Base-by-base conservation (phyloP, 2,888 invertebrate genomes). In the Caenorhabditis doughertyi region DNA sequence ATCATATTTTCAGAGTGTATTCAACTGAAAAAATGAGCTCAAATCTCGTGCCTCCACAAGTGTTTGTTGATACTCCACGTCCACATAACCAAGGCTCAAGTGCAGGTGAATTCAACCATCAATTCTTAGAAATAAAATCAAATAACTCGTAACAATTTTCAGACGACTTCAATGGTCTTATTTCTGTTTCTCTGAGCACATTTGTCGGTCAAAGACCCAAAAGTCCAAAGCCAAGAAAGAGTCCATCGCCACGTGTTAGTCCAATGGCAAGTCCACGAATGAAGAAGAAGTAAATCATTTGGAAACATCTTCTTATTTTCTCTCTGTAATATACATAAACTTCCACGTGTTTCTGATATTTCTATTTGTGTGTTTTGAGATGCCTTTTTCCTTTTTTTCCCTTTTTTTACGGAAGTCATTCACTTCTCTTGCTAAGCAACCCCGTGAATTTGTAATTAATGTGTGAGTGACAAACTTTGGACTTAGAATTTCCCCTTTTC, bases 41-140 rank as follows among this genome's bases (percentile, higher is more conserved):
- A 27, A 82, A 82, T 7, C 83, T 85, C 51, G 83, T 83, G 35
- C 85, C 85, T 0, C 85, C 85, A 35, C 85, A 85, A 74, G 85
- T 85, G 27, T 68, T 83, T 49, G 85, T 85, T 49, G 83, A 85
- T 53, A 85, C 85, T 25, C 85, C 85, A 55, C 85, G 85, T 5
- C 85, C 85, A 39, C 76, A 84, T 42, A 49, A 72, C 47, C 44
- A 67, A 25, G 60, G 72, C 11, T 51, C 53, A 13, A 65, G 55
- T 21, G 58, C 79, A 79, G 79, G 79, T 79, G 79, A 79, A 42
- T 51, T 21, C n/a, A n/a, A n/a, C n/a, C n/a, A n/a, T 27, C 29
- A 55, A n/a, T 55, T 53, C 53, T 39, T 4, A 55, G 53, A 18
- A 55, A 18, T 3, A 29, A 56, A 58, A 27, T 18, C 3, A 11